Evolutionary conservation across 2,888 invertebrate genomes (phyloP), one percentile per base, ranked within the genome.

Genomic region (Drosophila prostipennis): DNA sequence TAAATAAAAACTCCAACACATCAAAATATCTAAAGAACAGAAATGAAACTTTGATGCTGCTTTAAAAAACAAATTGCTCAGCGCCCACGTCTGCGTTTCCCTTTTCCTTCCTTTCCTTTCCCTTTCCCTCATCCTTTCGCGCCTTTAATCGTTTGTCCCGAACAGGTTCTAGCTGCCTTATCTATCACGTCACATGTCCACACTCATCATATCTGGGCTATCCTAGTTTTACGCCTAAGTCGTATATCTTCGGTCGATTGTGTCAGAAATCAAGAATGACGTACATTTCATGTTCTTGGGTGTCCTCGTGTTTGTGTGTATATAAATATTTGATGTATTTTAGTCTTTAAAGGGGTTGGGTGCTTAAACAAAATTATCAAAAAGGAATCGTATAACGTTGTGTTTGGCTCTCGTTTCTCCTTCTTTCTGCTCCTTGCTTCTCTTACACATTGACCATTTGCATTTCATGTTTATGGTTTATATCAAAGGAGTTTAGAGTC

Each of bases 401-500:
- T 82, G 87, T 87, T 80, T 74, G 72, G 76, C 74, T 79, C 67
- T 59, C 67, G 42, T 55, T 72, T 42, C 39, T 54, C 39, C 39
- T 19, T 34, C 40, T 14, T 45, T 42, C n/a, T 37, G 42, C 40
- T 37, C 52, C 40, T 16, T 52, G 14, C 39, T 19, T 52, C 39
- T 52, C 54, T 19, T 26, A 42, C 42, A 72, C 55, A 36, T 59
- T 53, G 49, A 79, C 79, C 82, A 70, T 61, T 67, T 60, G 63
- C 68, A 76, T 70, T 73, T 77, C 57, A 76, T 79, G 70, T 64
- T 71, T 74, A 72, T 81, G 74, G 76, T 60, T 67, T 39, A 7
- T 49, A 49, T 73, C 76, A 76, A 85, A 82, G 81, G 84, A 87
- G 90, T 91, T 91, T 91, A 91, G 90, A 91, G 91, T 91, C 91